Evolutionary conservation across 2,113 vertebrate genomes (phyloP).

Genomic region (Cephalopholis sonnerati): DNA sequence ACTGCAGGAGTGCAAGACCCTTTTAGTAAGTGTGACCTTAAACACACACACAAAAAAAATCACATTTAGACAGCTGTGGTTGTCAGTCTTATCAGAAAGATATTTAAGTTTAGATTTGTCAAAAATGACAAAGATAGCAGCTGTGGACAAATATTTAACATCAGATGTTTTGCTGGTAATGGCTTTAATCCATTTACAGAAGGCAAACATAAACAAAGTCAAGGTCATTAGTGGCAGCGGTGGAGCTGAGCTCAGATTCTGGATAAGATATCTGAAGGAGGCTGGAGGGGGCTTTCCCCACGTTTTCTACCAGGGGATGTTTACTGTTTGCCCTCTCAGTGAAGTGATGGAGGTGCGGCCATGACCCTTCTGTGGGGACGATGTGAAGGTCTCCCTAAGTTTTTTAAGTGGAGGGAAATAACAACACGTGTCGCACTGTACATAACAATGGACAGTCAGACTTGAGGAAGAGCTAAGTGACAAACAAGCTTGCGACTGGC

Average conservation of each 20-base stretch:
- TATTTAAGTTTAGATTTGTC: not conserved
- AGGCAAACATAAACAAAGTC: slow-evolving; percentile 21
- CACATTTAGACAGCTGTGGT: not conserved
- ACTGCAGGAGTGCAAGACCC: not conserved
- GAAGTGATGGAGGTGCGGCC: slow-evolving; percentile 47
- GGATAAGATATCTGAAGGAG: slow-evolving; percentile 24
- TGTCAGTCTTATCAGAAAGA: not conserved
- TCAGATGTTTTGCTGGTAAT: not conserved
- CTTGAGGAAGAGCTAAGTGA: slow-evolving; percentile 57
- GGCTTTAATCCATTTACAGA: slow-evolving; percentile 8
- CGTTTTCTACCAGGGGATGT: slow-evolving; percentile 55
- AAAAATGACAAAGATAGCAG: not conserved
- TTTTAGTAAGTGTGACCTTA: not conserved
- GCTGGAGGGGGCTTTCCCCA: slow-evolving; percentile 43
- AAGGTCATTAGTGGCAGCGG: slow-evolving; percentile 16
- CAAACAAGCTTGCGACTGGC: slow-evolving; percentile 52
- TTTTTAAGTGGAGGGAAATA: slow-evolving; percentile 78
- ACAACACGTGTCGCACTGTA: slow-evolving; percentile 74
- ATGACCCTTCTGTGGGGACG: slow-evolving; percentile 61
- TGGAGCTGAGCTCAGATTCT: slow-evolving; percentile 5
- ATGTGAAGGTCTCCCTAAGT: slow-evolving; percentile 58
- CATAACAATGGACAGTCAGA: slow-evolving; percentile 77
- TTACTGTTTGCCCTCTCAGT: slow-evolving; percentile 66
- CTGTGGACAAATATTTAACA: not conserved
- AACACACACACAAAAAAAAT: not conserved